These are phyloP conservation scores for Galbula dea DNA, from an alignment of 2,113 vertebrate species.

Conservation along the genomic window DNA sequence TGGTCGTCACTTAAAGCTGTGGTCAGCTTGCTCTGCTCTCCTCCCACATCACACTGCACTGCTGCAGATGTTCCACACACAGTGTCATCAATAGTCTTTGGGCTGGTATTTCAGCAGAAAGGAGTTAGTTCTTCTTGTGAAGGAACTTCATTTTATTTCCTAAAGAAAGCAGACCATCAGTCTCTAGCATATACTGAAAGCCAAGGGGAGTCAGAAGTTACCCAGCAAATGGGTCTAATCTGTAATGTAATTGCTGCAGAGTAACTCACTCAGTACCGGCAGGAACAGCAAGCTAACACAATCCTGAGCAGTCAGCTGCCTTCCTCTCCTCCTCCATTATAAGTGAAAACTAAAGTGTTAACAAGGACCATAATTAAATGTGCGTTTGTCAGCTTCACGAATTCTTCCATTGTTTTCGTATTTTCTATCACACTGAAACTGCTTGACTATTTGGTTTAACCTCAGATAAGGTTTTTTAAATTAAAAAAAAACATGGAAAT, in stretches of 20 bases:
- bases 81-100: neutral
- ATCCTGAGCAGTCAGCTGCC: accelerated
- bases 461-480: neutral
- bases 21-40: neutral
- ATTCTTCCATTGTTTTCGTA: neutral
- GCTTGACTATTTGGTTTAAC: neutral
- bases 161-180: constrained; percentile 52
- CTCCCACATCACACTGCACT: neutral
- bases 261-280: neutral
- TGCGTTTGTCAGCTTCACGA: neutral
- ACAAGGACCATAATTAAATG: neutral
- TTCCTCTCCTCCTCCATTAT: accelerated
- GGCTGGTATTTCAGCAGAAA: neutral
- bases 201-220: neutral
- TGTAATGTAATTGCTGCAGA: too few relatives aligned
- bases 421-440: neutral
- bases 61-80: neutral
- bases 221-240: neutral
- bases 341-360: neutral
- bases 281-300: neutral
- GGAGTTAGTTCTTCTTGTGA: constrained; percentile 93
- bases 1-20: neutral
- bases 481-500: neutral
- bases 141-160: constrained; percentile 99
- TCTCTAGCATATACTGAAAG: neutral